Evolutionary conservation across 2,113 vertebrate species (phyloP), one percentile per base, ranked within the genome.

Genomic region (Aviceda subcristata): DNA sequence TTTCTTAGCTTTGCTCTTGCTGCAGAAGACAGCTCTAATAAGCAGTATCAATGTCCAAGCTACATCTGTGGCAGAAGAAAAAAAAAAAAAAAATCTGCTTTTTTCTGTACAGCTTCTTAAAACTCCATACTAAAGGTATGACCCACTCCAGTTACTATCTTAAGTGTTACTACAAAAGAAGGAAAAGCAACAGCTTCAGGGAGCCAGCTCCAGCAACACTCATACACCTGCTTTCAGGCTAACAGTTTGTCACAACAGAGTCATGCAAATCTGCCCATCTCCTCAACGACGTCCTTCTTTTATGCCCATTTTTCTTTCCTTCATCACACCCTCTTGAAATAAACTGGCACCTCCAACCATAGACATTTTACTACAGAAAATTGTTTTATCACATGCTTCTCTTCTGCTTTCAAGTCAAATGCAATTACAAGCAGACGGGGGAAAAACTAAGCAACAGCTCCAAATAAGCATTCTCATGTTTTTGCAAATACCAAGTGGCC

Each of bases 41-140:
- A 90, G 17, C 0, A 0, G 6, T 32, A 72, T 7, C 4, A 1
- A 59, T 34, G 20, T 4, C 23, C 16, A 55, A 88, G 18, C 34
- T 86, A 38, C 36, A 51, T 7, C 30, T 50, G 19, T 21, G 20
- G 17, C n/a, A 72, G 23, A 75, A 77, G 39, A 4, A 71, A 78
- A 50, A 73, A 50, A 39, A 39, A 50, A 50, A 10, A 53, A 53
- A 17, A 29, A 27, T 3, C 15, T 22, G 22, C 0, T 34, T 81
- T 90, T 73, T 83, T 43, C 50, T 76, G 15, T 41, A 50, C 14
- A 34, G 45, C 23, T 88, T 41, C 71, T 63, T 86, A 45, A 68
- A 82, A 63, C 56, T 79, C 64, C 17, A 2, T 32, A 46, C 38
- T 68, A 68, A 60, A 87, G 15, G 38, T 59, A 32, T 16, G 29